Base-by-base conservation (phyloP, 2,888 invertebrate genomes). In the Nomada ruficornis region DNA sequence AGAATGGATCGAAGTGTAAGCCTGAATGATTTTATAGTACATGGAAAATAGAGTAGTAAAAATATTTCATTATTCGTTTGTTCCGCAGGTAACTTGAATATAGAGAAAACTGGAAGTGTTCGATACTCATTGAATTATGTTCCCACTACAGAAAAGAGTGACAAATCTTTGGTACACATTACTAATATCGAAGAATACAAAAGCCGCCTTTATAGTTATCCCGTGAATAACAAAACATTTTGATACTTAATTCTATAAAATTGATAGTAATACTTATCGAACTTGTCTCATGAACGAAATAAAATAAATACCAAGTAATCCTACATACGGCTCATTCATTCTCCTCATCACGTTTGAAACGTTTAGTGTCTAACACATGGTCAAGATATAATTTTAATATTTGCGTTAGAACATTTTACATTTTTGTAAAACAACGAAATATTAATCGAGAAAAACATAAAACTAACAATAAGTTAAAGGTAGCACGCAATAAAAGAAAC, bases 181-280 rank as follows among this genome's bases (percentile, higher is more conserved):
- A 91, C 86, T 10, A 82, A 91, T 62, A 85, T 93, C 54, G 86
- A 90, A 75, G 79, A 83, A 4, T 93, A 83, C 63, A 92, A 92
- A 77, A 86, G 69, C 2, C 63, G 62, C 26, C 80, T 93, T 5
- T 79, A 84, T 44, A 76, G 86, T 4, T 92, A 87, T 75, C 90
- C 92, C 5, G 44, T 84, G 82, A 63, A 15, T 47, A 69, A 70
- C 20, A 78, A 54, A 52, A 77, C 80, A 44, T 69, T 65, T 60
- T 70, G 52, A 80, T 75, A 47, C n/a, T 65, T 57, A 60, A 52
- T 47, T 71, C 62, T 54, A 76, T 62, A 20, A 77, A 74, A 84
- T 65, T 29, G n/a, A 77, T 54, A 55, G 55, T 69, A 60, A 47
- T 42, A 57, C 82, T 68, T 70, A 44, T 67, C 10, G 26, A 57